phyloP scores from a whole-genome alignment of 2,888 invertebrate species.

The Eulithis testata region DNA sequence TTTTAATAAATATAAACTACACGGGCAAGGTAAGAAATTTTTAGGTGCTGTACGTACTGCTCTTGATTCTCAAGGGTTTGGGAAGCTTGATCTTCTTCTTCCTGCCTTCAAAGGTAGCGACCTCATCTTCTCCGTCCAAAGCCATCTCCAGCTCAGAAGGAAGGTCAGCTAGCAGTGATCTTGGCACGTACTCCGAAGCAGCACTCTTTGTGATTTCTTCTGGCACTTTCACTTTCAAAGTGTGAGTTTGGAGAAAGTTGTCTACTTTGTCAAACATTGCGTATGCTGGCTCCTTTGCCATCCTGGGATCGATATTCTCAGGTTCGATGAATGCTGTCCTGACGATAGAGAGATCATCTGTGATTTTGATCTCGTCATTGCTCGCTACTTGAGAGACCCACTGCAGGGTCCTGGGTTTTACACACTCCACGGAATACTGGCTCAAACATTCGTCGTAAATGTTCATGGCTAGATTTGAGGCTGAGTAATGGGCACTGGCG shows the following conservation, averaged over 20 bases:
- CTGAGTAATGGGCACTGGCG: constrained; percentile 80
- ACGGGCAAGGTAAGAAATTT: not conserved
- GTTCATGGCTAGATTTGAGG: constrained; percentile 86
- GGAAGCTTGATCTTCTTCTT: constrained; percentile 82
- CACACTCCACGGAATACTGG: constrained; percentile 89
- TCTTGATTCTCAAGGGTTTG: constrained; percentile 80
- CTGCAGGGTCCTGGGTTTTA: constrained; percentile 90
- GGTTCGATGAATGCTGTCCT: constrained; percentile 83
- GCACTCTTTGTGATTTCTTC: constrained; percentile 85
- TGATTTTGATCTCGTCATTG: constrained; percentile 89
- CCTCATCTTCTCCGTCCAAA: constrained; percentile 84
- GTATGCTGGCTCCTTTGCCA: constrained; percentile 81
- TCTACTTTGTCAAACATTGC: constrained; percentile 90
- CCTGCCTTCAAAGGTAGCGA: constrained; percentile 76
- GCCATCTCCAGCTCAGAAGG: constrained; percentile 89
- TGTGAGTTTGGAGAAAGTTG: constrained; percentile 89
- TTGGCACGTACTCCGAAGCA: constrained; percentile 85
- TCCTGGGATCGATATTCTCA: constrained; percentile 72
- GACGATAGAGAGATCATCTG: constrained; percentile 90
- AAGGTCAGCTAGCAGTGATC: constrained; percentile 85
- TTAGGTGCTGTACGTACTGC: constrained; percentile 60
- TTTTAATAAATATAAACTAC: constrained; percentile 3
- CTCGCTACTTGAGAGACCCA: constrained; percentile 89
- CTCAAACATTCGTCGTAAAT: constrained; percentile 88
- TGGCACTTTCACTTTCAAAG: constrained; percentile 90